These are phyloP conservation scores for Pollimyrus isidori DNA, from an alignment of 2,113 vertebrate genomes.

Conservation along the genomic window DNA sequence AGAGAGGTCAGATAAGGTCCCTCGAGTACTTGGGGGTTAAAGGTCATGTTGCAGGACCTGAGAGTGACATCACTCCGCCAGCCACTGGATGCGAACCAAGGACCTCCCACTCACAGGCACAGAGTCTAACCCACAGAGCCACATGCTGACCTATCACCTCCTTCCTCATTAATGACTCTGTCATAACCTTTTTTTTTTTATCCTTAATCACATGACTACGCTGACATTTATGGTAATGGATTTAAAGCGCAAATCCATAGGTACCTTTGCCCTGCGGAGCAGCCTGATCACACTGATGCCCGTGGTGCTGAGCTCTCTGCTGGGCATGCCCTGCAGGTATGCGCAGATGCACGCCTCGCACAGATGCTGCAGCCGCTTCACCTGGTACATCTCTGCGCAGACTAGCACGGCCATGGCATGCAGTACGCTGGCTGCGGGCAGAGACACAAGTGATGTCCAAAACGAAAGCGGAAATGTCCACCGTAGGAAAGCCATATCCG, in stretches of 20 bases:
- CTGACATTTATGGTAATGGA: not conserved
- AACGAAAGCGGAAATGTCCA: too few species aligned
- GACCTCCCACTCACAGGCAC: not conserved
- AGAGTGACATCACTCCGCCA: not conserved
- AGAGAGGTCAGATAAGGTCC: not conserved
- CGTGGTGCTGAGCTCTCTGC: conserved; percentile 80
- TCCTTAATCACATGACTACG: not conserved
- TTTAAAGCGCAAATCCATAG: not conserved
- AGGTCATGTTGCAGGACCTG: not conserved
- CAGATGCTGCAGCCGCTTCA: conserved; percentile 87
- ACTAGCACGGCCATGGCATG: conserved; percentile 94
- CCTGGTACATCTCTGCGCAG: conserved; percentile 97
- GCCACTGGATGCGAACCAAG: not conserved
- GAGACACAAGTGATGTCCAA: conserved; percentile 27
- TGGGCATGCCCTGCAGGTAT: conserved; percentile 92
- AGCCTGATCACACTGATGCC: conserved; percentile 82
- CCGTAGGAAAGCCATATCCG: not conserved
- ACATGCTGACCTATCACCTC: not conserved
- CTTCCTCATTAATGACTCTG: not conserved
- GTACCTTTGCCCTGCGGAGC: conserved; percentile 85
- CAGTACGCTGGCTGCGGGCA: conserved; percentile 75
- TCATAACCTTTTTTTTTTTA: not conserved
- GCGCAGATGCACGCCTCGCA: conserved; percentile 92
- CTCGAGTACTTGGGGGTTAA: not conserved
- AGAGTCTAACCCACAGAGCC: not conserved